phyloP scores from a whole-genome alignment of 2,888 invertebrate genomes.

The Coleophora flavipennella region DNA sequence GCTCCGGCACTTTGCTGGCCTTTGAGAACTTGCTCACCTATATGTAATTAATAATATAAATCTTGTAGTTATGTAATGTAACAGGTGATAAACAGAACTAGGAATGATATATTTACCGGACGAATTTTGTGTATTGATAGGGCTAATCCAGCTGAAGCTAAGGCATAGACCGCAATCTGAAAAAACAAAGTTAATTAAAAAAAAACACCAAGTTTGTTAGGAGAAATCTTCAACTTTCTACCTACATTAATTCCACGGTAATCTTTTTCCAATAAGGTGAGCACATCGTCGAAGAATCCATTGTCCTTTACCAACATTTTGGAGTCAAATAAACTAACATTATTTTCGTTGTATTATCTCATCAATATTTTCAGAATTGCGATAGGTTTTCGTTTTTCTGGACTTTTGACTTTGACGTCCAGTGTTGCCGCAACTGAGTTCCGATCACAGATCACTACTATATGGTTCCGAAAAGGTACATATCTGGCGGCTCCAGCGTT shows the following conservation, averaged over 20 bases:
- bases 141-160: slow-evolving; percentile 70
- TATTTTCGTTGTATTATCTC: slow-evolving; percentile 41
- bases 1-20: slow-evolving; percentile 70
- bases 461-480: no score
- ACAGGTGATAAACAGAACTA: slow-evolving; percentile 15
- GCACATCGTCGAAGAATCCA: slow-evolving; percentile 41
- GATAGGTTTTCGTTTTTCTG: slow-evolving; percentile 20
- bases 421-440: no score
- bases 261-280: slow-evolving; percentile 51
- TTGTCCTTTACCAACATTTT: slow-evolving; percentile 48
- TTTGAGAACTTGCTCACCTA: slow-evolving; percentile 76
- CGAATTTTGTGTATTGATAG: slow-evolving; percentile 72
- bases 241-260: slow-evolving; percentile 64
- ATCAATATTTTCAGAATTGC: slow-evolving; percentile 46
- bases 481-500: no score
- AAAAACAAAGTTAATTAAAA: slow-evolving; percentile 28
- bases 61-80: slow-evolving; percentile 48
- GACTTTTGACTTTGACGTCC: slow-evolving; percentile 16
- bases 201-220: slow-evolving; percentile 12
- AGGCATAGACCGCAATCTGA: slow-evolving; percentile 73
- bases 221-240: slow-evolving; percentile 13
- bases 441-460: no score
- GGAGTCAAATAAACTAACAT: slow-evolving; percentile 29
- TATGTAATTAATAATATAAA: slow-evolving; percentile 19
- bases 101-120: slow-evolving; percentile 59